Percentiles rank a stretch among this genome's conserved stretches.
These are phyloP conservation scores for Dinoponera quadriceps DNA, from an alignment of 1,140 invertebrate species.

Conservation along the genomic window DNA sequence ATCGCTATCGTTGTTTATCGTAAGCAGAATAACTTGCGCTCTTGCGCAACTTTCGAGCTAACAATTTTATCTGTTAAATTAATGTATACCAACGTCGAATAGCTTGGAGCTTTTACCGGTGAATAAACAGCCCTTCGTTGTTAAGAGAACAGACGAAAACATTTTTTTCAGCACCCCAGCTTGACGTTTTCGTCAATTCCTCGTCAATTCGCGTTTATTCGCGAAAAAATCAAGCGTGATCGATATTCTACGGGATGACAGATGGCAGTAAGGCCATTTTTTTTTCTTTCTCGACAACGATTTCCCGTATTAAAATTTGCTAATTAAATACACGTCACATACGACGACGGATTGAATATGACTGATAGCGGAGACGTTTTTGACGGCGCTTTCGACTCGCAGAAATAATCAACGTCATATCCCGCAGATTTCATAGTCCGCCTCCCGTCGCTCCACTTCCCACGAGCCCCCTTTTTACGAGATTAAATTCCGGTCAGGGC, in stretches of 20 bases:
- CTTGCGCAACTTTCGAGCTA: not conserved
- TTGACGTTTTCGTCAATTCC: not conserved
- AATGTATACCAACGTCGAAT: conserved; percentile 12
- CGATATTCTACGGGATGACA: conserved; percentile 25
- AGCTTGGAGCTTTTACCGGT: not conserved
- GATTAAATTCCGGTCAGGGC: conserved; percentile 46
- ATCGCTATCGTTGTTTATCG: not conserved
- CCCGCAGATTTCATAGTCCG: conserved; percentile 36
- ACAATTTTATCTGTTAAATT: not conserved
- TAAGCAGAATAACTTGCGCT: not conserved
- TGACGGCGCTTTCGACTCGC: conserved; percentile 18
- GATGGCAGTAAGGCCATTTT: not conserved
- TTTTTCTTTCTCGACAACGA: not conserved
- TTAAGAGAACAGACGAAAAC: not conserved
- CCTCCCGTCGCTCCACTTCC: conserved; percentile 9
- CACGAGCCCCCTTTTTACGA: conserved; percentile 13
- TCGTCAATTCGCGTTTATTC: not conserved
- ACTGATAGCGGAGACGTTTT: conserved; percentile 14
- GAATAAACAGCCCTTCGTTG: too few species aligned
- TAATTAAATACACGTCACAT: conserved; percentile 48
- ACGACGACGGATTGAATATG: conserved; percentile 28
- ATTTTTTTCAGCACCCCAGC: not conserved
- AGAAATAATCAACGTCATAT: conserved; percentile 50
- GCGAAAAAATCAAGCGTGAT: conserved; percentile 36
- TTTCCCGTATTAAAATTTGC: conserved; percentile 41